Conservation (phyloP, 2,797 vertebrate species). For the Tinamus major region DNA sequence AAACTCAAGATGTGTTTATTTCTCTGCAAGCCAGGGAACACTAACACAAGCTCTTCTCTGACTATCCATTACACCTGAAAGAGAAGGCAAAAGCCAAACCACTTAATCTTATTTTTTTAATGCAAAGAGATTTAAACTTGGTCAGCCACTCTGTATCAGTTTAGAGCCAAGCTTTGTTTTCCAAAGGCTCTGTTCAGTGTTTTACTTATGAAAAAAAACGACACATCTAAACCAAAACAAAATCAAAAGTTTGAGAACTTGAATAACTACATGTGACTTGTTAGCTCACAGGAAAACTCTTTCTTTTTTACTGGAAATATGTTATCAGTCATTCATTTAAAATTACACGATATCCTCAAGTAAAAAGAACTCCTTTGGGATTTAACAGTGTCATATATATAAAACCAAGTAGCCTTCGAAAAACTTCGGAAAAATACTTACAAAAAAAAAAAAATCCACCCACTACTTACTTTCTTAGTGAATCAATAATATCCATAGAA, state of each 20-base stretch:
- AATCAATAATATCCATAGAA: conserved; percentile 97
- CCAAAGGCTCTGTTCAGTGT: neutral
- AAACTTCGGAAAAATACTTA: neutral
- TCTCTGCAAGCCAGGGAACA: neutral
- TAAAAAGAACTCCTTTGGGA: neutral
- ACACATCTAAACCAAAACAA: neutral
- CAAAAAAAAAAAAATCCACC: too few species aligned
- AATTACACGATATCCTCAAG: neutral
- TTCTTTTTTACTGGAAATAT: neutral
- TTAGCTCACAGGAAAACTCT: neutral
- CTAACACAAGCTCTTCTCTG: neutral
- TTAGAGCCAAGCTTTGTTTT: neutral
- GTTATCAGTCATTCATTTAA: neutral
- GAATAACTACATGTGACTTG: neutral
- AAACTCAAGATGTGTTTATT: neutral
- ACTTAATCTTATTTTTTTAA: neutral
- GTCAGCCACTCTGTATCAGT: neutral
- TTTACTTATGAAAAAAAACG: neutral
- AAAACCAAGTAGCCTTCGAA: accelerated
- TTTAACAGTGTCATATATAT: neutral
- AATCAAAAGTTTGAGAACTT: neutral
- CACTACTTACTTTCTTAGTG: conserved; percentile 90
- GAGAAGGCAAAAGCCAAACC: neutral
- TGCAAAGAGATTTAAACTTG: neutral
- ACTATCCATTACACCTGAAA: neutral